These are phyloP conservation scores for Pristiophorus japonicus DNA, from an alignment of 2,113 vertebrate genomes.

Conservation along the genomic window DNA sequence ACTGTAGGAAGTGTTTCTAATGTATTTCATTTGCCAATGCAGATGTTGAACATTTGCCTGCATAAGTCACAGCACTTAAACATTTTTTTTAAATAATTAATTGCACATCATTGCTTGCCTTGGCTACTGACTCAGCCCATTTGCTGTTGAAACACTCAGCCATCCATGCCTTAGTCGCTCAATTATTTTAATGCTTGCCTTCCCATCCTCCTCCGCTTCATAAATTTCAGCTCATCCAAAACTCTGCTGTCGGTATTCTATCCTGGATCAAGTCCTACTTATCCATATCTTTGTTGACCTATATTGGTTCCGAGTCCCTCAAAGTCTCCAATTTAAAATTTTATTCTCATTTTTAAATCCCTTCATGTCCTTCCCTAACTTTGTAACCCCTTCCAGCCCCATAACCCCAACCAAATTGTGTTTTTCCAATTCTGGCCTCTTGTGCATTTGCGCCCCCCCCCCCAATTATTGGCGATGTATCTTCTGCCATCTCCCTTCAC, in stretches of 20 bases:
- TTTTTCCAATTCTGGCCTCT: not conserved
- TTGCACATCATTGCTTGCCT: not conserved
- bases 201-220: not conserved
- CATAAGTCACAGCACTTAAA: not conserved
- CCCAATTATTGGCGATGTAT: not conserved
- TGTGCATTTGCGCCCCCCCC: not conserved
- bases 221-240: not conserved
- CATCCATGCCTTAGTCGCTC: not conserved
- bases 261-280: not conserved
- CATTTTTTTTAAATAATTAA: too few species aligned
- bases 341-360: not conserved
- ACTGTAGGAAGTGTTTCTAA: not conserved
- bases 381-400: not conserved
- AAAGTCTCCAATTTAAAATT: not conserved
- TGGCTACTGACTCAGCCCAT: not conserved
- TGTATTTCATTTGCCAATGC: not conserved
- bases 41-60: not conserved
- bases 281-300: not conserved
- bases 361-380: not conserved
- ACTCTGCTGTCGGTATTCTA: not conserved
- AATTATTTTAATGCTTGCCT: not conserved
- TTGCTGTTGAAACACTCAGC: not conserved
- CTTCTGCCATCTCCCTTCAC: not conserved
- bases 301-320: not conserved
- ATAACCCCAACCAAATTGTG: not conserved